phyloP scores from a whole-genome alignment of 2,113 vertebrate genomes.

The Elephantulus edwardii region DNA sequence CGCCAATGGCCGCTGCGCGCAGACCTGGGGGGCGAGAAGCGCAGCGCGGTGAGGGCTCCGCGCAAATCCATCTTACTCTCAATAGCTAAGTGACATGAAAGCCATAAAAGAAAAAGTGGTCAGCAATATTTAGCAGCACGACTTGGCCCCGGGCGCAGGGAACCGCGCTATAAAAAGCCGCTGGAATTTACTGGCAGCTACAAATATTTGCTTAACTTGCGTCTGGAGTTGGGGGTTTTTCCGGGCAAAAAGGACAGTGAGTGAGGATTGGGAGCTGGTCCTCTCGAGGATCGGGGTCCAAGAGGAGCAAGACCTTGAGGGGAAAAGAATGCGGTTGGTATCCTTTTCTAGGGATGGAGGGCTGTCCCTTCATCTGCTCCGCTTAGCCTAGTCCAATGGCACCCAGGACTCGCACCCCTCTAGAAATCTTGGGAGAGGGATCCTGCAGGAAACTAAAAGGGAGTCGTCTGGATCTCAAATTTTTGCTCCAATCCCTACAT shows the following conservation, averaged over 20 bases:
- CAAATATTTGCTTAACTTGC: slow-evolving; percentile 84
- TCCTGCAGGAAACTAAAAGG: background rate
- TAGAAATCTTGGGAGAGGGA: background rate
- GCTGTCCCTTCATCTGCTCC: background rate
- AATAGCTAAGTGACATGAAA: slow-evolving; percentile 98
- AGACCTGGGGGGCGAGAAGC: slow-evolving; percentile 95
- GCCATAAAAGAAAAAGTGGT: slow-evolving; percentile 97
- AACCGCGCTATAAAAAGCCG: slow-evolving; percentile 85
- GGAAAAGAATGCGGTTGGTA: slow-evolving; percentile 10
- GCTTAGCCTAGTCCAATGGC: background rate
- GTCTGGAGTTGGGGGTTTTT: slow-evolving; percentile 79
- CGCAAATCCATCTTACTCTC: slow-evolving; percentile 99
- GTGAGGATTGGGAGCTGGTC: slow-evolving; percentile 33
- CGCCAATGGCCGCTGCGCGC: slow-evolving; percentile 96
- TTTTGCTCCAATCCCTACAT: background rate
- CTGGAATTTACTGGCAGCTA: slow-evolving; percentile 85
- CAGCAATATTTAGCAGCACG: slow-evolving; percentile 93
- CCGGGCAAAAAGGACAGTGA: slow-evolving; percentile 61
- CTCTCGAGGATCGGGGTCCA: slow-evolving; percentile 42
- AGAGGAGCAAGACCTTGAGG: slow-evolving; percentile 10
- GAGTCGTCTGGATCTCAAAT: background rate
- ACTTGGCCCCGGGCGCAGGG: slow-evolving; percentile 86
- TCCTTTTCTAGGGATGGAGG: slow-evolving; percentile 40
- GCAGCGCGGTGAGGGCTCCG: slow-evolving; percentile 95
- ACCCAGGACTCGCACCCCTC: background rate